Conservation (phyloP, 2,888 invertebrate species). For the Sinotaia quadrata region DNA sequence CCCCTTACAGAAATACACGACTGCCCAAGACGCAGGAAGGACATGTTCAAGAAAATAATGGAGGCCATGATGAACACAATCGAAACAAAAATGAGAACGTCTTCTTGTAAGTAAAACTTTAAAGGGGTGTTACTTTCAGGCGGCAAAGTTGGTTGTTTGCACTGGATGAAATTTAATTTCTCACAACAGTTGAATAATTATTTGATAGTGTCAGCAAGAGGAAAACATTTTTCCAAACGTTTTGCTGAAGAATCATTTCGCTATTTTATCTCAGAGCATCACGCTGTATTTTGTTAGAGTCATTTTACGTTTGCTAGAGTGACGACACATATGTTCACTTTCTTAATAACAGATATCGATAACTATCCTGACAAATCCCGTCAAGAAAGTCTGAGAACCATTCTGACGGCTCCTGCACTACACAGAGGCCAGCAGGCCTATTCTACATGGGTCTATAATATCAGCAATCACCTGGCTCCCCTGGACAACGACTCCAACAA, state of each 20-base stretch:
- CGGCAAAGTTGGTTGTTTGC: too few relatives aligned
- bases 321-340: too few relatives aligned
- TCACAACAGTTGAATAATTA: too few relatives aligned
- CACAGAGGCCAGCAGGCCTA: constrained; percentile 2
- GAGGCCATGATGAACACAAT: constrained; percentile 10
- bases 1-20: constrained; percentile 19
- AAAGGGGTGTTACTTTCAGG: too few relatives aligned
- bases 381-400: neutral
- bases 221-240: too few relatives aligned
- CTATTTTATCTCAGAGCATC: too few relatives aligned
- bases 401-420: neutral
- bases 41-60: constrained; percentile 9
- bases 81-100: constrained; percentile 4
- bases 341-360: neutral
- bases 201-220: too few relatives aligned
- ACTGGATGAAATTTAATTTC: too few relatives aligned
- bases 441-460: constrained; percentile 3
- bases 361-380: too few relatives aligned
- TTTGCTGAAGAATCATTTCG: too few relatives aligned
- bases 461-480: neutral
- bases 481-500: neutral
- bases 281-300: too few relatives aligned
- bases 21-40: constrained; percentile 7
- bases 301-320: too few relatives aligned
- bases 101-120: constrained; percentile 2